phyloP scores from a whole-genome alignment of 2,888 invertebrate species.

The Sarcophaga caerulescens region DNA sequence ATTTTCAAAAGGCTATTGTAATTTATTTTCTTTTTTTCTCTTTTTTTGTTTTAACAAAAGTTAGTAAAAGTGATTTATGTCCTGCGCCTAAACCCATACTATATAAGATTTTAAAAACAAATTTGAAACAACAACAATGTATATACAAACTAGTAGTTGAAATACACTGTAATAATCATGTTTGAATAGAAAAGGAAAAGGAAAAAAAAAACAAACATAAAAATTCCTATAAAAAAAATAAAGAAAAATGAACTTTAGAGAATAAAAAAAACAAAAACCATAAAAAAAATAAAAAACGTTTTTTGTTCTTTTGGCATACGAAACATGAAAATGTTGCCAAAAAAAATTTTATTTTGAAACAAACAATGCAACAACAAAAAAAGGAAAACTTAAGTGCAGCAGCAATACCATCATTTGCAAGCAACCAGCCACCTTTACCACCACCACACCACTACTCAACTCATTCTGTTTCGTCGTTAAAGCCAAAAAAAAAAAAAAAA shows the following conservation, averaged over 20 bases:
- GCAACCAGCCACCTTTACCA: background rate
- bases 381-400: constrained; percentile 25
- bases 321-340: constrained; percentile 17
- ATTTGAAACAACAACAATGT: constrained; percentile 9
- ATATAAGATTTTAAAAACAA: background rate
- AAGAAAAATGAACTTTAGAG: constrained; percentile 7
- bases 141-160: constrained; percentile 6
- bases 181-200: background rate
- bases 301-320: constrained; percentile 30
- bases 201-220: too few relatives aligned
- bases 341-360: background rate
- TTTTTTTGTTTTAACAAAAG: background rate
- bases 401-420: background rate
- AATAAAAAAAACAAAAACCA: background rate
- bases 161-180: background rate
- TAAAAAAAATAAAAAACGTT: background rate
- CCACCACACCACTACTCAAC: background rate
- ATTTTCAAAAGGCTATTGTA: background rate
- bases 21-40: background rate
- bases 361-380: background rate
- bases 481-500: background rate
- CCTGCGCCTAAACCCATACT: constrained; percentile 66
- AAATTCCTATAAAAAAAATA: too few relatives aligned
- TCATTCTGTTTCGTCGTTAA: background rate
- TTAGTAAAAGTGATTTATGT: constrained; percentile 65